phyloP scores from a whole-genome alignment of 2,797 vertebrate species.

The Eurystomus glaucurus region DNA sequence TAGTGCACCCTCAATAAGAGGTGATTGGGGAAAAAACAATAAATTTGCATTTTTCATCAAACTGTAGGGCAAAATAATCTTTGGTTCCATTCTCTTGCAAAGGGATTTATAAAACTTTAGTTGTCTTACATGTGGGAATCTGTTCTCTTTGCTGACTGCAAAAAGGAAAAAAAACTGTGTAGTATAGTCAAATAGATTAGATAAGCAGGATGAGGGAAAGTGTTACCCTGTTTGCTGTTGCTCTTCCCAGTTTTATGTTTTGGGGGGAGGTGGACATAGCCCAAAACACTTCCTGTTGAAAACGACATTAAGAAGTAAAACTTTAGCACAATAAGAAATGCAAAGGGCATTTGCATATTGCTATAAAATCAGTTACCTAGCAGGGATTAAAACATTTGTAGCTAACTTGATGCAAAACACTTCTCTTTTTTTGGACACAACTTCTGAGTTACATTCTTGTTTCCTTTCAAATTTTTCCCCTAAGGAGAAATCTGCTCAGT shows the following conservation, averaged over 20 bases:
- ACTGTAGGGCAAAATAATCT: not conserved
- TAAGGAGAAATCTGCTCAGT: not conserved
- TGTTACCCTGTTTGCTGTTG: not conserved
- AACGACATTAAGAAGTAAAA: not conserved
- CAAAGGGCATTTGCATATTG: accelerated
- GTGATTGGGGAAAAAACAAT: not conserved
- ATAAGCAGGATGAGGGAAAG: not conserved
- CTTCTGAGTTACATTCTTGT: not conserved
- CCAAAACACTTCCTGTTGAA: not conserved
- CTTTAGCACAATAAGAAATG: not conserved
- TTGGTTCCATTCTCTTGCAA: not conserved
- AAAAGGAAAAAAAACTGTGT: not conserved
- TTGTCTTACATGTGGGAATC: not conserved
- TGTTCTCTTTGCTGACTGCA: not conserved
- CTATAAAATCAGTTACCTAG: not conserved
- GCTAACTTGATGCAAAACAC: not conserved
- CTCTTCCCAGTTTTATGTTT: not conserved
- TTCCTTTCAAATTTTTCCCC: not conserved
- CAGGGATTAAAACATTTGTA: not conserved
- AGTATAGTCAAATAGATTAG: not conserved
- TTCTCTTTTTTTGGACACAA: not conserved
- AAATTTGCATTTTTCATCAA: not conserved
- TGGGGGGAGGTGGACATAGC: not conserved
- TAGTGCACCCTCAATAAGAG: not conserved
- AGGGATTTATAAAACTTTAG: not conserved